Percentiles rank a stretch among this genome's conserved stretches.
These are phyloP conservation scores for Dendropsophus ebraccatus DNA, from an alignment of 2,113 vertebrate species.

Conservation along the genomic window DNA sequence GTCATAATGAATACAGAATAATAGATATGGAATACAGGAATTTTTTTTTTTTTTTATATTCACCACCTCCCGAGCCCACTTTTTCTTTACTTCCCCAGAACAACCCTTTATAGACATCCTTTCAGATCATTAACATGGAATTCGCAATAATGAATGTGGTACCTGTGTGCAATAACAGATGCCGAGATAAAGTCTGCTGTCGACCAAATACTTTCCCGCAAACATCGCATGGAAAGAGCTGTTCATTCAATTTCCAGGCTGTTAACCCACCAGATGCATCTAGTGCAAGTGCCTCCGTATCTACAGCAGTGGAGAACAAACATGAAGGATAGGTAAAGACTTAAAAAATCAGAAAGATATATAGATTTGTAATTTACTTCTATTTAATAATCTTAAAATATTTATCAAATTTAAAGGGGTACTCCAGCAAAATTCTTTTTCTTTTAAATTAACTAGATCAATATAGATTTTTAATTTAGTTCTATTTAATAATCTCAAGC, in stretches of 20 bases:
- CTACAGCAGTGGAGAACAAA: constrained; percentile 70
- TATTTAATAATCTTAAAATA: too few species aligned
- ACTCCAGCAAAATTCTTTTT: too few species aligned
- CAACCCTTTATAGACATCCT: background rate
- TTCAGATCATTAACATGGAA: background rate
- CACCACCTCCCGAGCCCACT: too few species aligned
- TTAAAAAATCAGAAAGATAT: background rate
- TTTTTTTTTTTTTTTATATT: too few species aligned
- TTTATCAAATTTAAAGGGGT: too few species aligned
- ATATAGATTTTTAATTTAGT: too few species aligned
- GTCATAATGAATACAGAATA: background rate
- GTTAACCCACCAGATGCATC: constrained; percentile 88
- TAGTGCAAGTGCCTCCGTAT: constrained; percentile 83
- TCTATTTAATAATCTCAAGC: too few species aligned
- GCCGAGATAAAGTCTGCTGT: constrained; percentile 95
- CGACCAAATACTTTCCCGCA: constrained; percentile 97
- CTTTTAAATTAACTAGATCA: too few species aligned
- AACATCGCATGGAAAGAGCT: constrained; percentile 93
- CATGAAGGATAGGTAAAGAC: background rate
- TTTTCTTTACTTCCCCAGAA: too few species aligned
- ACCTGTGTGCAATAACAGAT: constrained; percentile 97
- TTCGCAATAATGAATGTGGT: constrained; percentile 9
- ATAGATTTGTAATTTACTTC: too few species aligned
- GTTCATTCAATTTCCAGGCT: constrained; percentile 90
- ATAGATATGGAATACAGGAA: background rate